These are phyloP conservation scores for Ichneumon xanthorius DNA, from an alignment of 2,888 invertebrate genomes.

Conservation along the genomic window DNA sequence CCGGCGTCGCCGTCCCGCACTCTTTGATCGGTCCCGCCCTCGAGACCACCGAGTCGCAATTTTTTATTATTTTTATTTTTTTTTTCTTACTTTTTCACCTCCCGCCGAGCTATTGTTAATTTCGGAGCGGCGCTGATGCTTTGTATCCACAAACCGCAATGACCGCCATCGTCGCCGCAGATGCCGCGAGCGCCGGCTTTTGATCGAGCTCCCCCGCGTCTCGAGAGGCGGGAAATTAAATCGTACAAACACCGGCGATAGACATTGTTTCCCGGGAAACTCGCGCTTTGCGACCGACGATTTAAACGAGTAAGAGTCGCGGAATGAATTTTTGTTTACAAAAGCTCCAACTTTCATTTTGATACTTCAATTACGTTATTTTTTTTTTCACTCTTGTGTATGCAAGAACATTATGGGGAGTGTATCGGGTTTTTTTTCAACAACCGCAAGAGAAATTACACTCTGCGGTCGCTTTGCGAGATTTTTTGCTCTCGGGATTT, in stretches of 20 bases:
- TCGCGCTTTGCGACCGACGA: background rate
- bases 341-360: background rate
- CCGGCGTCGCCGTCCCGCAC: conserved; percentile 2
- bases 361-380: too few species aligned
- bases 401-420: too few species aligned
- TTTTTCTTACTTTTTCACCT: conserved; percentile 10
- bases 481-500: background rate
- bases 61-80: background rate
- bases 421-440: background rate
- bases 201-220: background rate
- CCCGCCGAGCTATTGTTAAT: conserved; percentile 38
- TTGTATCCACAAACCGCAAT: conserved; percentile 35
- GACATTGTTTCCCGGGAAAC: background rate
- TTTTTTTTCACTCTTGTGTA: too few species aligned
- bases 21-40: conserved; percentile 22
- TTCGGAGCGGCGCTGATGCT: conserved; percentile 14
- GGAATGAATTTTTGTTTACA: background rate
- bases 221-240: background rate
- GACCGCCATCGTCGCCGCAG: background rate
- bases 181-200: background rate
- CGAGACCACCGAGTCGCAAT: background rate
- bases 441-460: background rate
- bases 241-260: background rate
- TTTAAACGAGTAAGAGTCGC: background rate
- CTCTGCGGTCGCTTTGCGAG: too few species aligned